These are phyloP conservation scores for Parthenolecanium corni DNA, from an alignment of 2,888 invertebrate genomes.

Conservation along the genomic window DNA sequence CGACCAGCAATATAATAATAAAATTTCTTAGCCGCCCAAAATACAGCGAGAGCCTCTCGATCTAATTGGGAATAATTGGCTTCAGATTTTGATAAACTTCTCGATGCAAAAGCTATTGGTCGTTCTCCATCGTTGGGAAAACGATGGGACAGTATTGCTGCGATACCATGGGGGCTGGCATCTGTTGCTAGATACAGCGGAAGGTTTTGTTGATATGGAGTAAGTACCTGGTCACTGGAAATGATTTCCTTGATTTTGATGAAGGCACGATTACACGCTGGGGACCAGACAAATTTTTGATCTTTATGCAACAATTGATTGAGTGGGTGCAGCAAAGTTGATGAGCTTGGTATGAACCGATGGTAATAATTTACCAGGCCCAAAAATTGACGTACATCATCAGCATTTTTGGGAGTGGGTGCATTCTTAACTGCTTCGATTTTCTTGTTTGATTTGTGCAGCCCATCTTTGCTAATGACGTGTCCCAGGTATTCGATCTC, in stretches of 20 bases:
- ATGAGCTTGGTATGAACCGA: slow-evolving; percentile 4
- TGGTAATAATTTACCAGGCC: slow-evolving; percentile 17
- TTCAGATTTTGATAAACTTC: slow-evolving; percentile 25
- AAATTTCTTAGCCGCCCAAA: slow-evolving; percentile 11
- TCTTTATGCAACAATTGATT: slow-evolving; percentile 2
- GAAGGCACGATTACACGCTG: slow-evolving; percentile 31
- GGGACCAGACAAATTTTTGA: neutral
- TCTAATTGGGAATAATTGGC: slow-evolving; percentile 31
- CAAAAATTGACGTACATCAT: slow-evolving; percentile 7
- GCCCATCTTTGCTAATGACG: slow-evolving; percentile 1
- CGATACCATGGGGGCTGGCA: slow-evolving; percentile 30
- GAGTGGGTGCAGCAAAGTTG: slow-evolving; percentile 10
- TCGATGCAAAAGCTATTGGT: slow-evolving; percentile 31
- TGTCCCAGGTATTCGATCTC: slow-evolving; percentile 12
- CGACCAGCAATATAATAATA: neutral
- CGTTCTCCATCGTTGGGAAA: slow-evolving; percentile 24
- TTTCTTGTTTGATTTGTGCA: slow-evolving; percentile 3
- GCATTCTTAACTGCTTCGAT: slow-evolving; percentile 3
- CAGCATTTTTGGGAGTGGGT: neutral
- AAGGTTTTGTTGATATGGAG: slow-evolving; percentile 27
- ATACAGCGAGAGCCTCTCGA: slow-evolving; percentile 31
- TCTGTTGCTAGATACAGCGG: slow-evolving; percentile 30
- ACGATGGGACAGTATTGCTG: slow-evolving; percentile 29
- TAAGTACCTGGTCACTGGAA: slow-evolving; percentile 31
- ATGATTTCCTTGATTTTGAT: slow-evolving; percentile 32